These are phyloP conservation scores for Catocala fraxini DNA, from an alignment of 2,888 invertebrate species.

Conservation along the genomic window DNA sequence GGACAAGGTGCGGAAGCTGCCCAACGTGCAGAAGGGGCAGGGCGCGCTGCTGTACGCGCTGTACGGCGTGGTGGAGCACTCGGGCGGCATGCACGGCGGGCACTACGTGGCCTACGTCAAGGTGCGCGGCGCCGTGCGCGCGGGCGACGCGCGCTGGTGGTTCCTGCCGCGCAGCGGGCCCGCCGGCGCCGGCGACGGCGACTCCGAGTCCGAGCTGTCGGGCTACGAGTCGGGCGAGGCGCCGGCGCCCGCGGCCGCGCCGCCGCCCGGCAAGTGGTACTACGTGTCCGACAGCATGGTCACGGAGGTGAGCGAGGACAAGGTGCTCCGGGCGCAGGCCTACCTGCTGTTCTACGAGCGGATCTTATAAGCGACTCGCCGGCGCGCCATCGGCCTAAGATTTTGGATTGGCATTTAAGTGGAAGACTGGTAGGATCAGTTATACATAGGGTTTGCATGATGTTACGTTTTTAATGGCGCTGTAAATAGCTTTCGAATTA, in stretches of 20 bases:
- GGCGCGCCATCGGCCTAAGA: conserved; percentile 52
- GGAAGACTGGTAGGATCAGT: conserved; percentile 73
- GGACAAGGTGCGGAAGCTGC: conserved; percentile 88
- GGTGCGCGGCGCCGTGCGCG: conserved; percentile 89
- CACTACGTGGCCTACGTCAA: conserved; percentile 98
- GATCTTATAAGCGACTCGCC: conserved; percentile 88
- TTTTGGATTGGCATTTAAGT: conserved; percentile 73
- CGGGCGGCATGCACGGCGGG: conserved; percentile 95
- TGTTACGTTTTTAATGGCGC: conserved; percentile 51
- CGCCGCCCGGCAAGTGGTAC: conserved; percentile 95
- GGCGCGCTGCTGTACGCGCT: conserved; percentile 93
- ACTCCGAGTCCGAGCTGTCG: conserved; percentile 87
- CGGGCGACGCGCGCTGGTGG: conserved; percentile 91
- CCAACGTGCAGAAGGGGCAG: conserved; percentile 89
- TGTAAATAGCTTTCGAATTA: conserved; percentile 71
- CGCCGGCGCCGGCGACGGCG: conserved; percentile 78
- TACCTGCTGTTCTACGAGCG: conserved; percentile 99
- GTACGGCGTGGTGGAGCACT: conserved; percentile 98
- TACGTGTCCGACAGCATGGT: conserved; percentile 97
- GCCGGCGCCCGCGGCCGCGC: conserved; percentile 62
- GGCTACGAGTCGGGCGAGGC: conserved; percentile 87
- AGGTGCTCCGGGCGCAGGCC: conserved; percentile 95
- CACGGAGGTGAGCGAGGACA: conserved; percentile 92
- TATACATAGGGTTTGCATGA: conserved; percentile 52
- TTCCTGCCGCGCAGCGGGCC: conserved; percentile 89